Conservation (phyloP, 2,113 vertebrate genomes). For the Crocuta crocuta region DNA sequence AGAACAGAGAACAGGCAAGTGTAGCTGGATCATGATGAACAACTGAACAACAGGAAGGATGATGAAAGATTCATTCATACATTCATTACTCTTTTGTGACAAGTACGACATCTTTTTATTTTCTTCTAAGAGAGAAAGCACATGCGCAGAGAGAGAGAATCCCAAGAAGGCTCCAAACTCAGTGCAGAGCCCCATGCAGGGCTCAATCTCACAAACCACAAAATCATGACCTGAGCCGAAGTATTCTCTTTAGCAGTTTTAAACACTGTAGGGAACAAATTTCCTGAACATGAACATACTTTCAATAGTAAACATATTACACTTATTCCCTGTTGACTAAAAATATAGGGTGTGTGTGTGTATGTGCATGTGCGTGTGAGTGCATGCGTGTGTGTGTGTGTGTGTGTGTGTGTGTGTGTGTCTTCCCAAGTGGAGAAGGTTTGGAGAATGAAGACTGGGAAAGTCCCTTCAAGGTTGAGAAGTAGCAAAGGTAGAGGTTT, state of each 20-base stretch:
- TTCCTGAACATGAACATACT: background rate
- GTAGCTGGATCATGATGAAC: background rate
- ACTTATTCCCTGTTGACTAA: background rate
- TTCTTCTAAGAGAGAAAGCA: no score
- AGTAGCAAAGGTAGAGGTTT: background rate
- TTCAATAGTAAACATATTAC: background rate
- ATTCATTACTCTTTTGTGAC: background rate
- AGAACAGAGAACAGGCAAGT: background rate
- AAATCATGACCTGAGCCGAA: no score
- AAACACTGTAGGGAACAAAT: background rate
- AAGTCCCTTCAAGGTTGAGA: background rate
- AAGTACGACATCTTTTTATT: background rate
- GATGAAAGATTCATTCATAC: background rate
- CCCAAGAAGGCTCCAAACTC: no score
- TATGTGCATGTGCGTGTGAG: no score
- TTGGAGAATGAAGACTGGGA: background rate
- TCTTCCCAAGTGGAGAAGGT: background rate
- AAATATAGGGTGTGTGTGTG: background rate
- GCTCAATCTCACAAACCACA: no score
- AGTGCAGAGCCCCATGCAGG: no score
- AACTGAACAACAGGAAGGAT: background rate
- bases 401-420: no score
- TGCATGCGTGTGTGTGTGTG: background rate
- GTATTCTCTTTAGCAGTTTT: background rate
- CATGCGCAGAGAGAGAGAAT: no score